These are phyloP conservation scores for Coboldia fuscipes DNA, from an alignment of 1,140 invertebrate genomes.

Conservation along the genomic window DNA sequence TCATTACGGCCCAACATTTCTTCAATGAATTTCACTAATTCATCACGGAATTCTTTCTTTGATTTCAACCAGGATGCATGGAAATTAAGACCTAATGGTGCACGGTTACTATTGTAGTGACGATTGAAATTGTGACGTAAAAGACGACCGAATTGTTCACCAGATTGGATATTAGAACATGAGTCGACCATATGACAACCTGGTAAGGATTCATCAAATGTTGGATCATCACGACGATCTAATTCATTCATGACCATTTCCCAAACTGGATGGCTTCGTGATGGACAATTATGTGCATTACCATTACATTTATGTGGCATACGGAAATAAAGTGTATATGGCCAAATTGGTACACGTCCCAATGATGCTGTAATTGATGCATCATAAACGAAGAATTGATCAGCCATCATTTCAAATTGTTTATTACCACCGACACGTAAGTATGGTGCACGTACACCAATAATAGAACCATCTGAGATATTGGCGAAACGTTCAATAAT, in stretches of 20 bases:
- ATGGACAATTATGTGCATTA: conserved; percentile 79
- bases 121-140: conserved; percentile 86
- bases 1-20: conserved; percentile 77
- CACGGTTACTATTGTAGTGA: conserved; percentile 79
- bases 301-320: conserved; percentile 91
- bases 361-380: conserved; percentile 81
- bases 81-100: conserved; percentile 86
- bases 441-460: conserved; percentile 75
- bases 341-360: conserved; percentile 79
- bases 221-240: conserved; percentile 75
- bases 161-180: conserved; percentile 75
- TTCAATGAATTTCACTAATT: conserved; percentile 83
- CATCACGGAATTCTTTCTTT: conserved; percentile 80
- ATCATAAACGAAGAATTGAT: conserved; percentile 87
- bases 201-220: conserved; percentile 72
- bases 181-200: conserved; percentile 89
- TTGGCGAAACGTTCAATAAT: conserved; percentile 78
- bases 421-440: conserved; percentile 81
- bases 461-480: conserved; percentile 74
- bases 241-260: conserved; percentile 93
- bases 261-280: conserved; percentile 77
- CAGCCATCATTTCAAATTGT: conserved; percentile 90
- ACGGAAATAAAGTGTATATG: conserved; percentile 84
- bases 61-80: conserved; percentile 89
- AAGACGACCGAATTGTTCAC: conserved; percentile 68